Conservation (phyloP, 2,797 vertebrate species). For the Furcifer pardalis region DNA sequence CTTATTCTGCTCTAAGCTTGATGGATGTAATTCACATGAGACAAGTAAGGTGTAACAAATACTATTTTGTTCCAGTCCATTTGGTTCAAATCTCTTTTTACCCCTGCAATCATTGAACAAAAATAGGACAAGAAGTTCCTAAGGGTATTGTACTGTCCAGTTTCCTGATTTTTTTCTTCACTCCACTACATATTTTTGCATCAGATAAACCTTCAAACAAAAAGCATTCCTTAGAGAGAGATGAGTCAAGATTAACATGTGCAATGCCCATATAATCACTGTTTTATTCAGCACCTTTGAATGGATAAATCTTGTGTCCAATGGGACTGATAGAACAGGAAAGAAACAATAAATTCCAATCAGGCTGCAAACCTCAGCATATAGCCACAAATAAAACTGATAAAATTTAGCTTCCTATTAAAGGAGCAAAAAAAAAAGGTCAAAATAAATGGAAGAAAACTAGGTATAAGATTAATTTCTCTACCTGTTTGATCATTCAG, state of each 20-base stretch:
- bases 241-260: constrained; percentile 36
- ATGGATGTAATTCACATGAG: constrained; percentile 15
- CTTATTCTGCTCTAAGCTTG: neutral
- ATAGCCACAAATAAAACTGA: neutral
- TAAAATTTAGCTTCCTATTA: constrained; percentile 28
- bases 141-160: constrained; percentile 8
- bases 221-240: constrained; percentile 45
- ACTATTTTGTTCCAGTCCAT: constrained; percentile 19
- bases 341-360: constrained; percentile 42
- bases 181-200: constrained; percentile 12
- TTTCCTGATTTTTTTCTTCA: constrained; percentile 13
- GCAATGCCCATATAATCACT: constrained; percentile 30
- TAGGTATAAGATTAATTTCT: neutral
- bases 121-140: constrained; percentile 11
- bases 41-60: constrained; percentile 7
- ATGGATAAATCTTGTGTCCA: constrained; percentile 21
- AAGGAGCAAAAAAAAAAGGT: constrained; percentile 7
- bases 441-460: neutral
- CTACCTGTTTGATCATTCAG: constrained; percentile 5
- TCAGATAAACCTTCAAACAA: constrained; percentile 33
- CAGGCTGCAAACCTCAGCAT: constrained; percentile 13
- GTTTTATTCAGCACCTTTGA: constrained; percentile 40
- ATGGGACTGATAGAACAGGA: constrained; percentile 22
- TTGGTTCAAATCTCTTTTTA: constrained; percentile 14
- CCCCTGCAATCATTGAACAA: constrained; percentile 10